Base-by-base conservation (phyloP, 2,888 invertebrate species). In the Drosophila villosipedis region DNA sequence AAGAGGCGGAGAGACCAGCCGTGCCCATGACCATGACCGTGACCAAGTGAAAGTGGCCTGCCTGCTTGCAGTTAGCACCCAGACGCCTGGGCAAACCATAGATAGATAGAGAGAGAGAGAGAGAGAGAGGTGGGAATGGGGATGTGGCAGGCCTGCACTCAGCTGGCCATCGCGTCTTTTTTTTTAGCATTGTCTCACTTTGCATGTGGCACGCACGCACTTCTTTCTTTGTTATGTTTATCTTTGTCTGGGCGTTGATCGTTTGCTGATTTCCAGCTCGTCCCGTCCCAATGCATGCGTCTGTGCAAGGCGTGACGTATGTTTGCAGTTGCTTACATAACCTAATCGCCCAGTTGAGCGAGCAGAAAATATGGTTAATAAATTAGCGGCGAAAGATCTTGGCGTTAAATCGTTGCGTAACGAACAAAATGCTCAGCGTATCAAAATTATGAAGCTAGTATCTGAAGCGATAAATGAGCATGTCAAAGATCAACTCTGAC, bases 21-120 rank as follows among this genome's bases (percentile, higher is more conserved):
- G 4, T 54, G 49, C 49, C 73, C 70, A 30, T 79, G 84, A 74
- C 90, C 90, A 88, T 86, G 86, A 89, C 90, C 86, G 71, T 89
- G 90, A 84, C 86, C 84, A 89, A 78, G 90, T 84, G 88, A 86
- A 86, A 86, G 86, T 88, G 69, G 73, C 68, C 61, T 62, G 83
- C 73, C 84, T 66, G 73, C 67, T 65, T 64, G 83, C 75, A 75
- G 71, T 67, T 57, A 53, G 70, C 65, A 57, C 68, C 61, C 61
- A 72, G 60, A 39, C 54, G 30, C 60, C 69, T 53, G 57, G 30
- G 7, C 25, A 9, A 25, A 2, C 28, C 47, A 25, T 47, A 47
- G 25, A 25, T 25, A 25, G 25, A 47, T 2, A 7, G 16, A 47
- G 0, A 7, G 14, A 33, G 28, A 10, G 10, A 4, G 9, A 62